A percentile compares a stretch with the other conserved stretches of the same genome.
Evolutionary conservation across 2,888 invertebrate species (phyloP).

Genomic region (Philereme transversata): DNA sequence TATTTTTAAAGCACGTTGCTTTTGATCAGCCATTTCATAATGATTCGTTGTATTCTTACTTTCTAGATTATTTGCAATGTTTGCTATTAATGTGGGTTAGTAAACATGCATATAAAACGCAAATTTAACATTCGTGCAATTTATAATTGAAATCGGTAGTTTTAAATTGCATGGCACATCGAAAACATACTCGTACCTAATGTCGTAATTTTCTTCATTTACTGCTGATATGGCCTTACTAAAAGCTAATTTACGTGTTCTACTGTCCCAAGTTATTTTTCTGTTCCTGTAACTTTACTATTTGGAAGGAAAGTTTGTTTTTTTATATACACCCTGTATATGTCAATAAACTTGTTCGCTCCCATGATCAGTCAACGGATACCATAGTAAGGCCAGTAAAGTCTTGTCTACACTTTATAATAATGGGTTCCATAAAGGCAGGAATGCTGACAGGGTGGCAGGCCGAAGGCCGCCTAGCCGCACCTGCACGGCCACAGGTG

Average conservation of each 20-base stretch:
- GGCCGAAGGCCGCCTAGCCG: constrained; percentile 32
- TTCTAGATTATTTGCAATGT: constrained; percentile 44
- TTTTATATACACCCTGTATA: too few species aligned
- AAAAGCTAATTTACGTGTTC: too few species aligned
- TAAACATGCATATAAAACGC: constrained; percentile 47
- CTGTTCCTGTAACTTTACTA: too few species aligned
- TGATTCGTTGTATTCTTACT: constrained; percentile 27
- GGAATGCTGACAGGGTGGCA: constrained; percentile 36
- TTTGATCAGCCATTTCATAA: constrained; percentile 28
- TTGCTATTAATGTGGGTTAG: constrained; percentile 54
- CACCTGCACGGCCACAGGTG: constrained; percentile 28
- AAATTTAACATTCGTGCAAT: constrained; percentile 33
- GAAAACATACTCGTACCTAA: too few species aligned
- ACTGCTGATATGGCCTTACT: too few species aligned
- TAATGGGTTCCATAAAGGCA: constrained; percentile 26
- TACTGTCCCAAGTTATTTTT: too few species aligned
- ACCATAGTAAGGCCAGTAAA: constrained; percentile 15
- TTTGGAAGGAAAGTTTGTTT: too few species aligned
- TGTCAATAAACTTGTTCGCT: neutral
- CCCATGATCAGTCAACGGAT: constrained; percentile 1
- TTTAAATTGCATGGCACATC: neutral
- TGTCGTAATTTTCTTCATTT: too few species aligned
- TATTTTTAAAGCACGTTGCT: too few species aligned
- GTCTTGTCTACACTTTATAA: constrained; percentile 19
- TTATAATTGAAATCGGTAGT: neutral